Evolutionary conservation across 1,140 invertebrate species (phyloP), one percentile per base, ranked within the genome.

Genomic region (Archivesica marissinica): DNA sequence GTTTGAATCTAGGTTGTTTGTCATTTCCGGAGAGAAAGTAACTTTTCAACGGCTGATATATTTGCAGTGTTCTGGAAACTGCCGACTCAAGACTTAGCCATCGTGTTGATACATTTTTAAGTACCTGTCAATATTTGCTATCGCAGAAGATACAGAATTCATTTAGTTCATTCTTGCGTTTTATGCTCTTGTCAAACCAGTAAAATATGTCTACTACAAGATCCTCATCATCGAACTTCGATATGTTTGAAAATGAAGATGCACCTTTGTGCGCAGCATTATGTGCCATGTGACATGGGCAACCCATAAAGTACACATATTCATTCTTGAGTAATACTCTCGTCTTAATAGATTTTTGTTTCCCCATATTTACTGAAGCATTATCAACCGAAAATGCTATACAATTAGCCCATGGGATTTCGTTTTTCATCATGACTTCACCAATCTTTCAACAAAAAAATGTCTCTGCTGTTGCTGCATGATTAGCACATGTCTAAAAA

Each of bases 361-460:
- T 78, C 4, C 75, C 75, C 75, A 64, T 56, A 61, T 78, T 78
- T 11, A 78, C 75, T 35, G 56, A 78, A n/a, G 75, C 75, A 44
- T 78, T 78, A 38, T 78, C 75, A 33, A 64, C 76, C 13, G 54
- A 38, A 79, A 79, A 79, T 20, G 39, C 3, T 15, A 61, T 56
- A 79, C 76, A 79, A 1, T 66, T 79, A 25, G 61, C 76, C 1
- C 30, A 64, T 59, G 76, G 38, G 28, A 61, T 61, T 4, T 28
- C 35, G 33, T 61, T 79, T 3, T 41, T 1, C n/a, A 23, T 28
- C 17, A 79, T 25, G 20, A 79, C 25, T 28, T 79, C 15, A 33
- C 64, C 59, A 44, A 41, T 79, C 59, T 64, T 64, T 23, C 30
- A n/a, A n/a, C n/a, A n/a, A 17, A 64, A 79, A 79, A 44, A 64